Percentiles rank a stretch among this genome's conserved stretches.
Conservation (phyloP, 2,113 vertebrate species). For the Morone chrysops region DNA sequence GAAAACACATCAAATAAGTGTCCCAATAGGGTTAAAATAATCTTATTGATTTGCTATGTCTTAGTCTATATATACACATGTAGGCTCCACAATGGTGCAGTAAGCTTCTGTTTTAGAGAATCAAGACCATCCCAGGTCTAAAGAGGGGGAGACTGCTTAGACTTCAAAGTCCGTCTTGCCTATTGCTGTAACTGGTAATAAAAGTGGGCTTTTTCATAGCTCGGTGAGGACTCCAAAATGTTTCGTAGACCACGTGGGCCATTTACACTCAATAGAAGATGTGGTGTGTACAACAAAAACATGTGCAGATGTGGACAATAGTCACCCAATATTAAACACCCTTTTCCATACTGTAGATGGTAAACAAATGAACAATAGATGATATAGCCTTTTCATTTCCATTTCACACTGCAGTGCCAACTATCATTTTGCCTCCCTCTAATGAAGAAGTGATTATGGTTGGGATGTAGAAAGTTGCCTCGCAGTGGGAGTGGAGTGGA, state of each 20-base stretch:
- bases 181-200: conserved; percentile 11
- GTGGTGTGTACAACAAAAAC: background rate
- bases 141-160: background rate
- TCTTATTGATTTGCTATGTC: conserved; percentile 49
- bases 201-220: conserved; percentile 19
- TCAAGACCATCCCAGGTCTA: conserved; percentile 11
- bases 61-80: conserved; percentile 37
- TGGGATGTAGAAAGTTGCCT: too few relatives aligned
- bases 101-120: conserved; percentile 41
- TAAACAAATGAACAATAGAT: background rate
- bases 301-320: background rate
- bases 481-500: background rate
- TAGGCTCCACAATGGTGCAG: conserved; percentile 4
- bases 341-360: background rate
- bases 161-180: conserved; percentile 21
- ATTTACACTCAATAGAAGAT: background rate
- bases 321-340: background rate
- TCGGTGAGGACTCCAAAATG: conserved; percentile 2
- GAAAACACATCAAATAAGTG: conserved; percentile 46
- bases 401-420: background rate
- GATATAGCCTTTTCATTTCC: background rate
- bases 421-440: background rate
- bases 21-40: conserved; percentile 37
- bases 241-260: background rate
- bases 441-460: background rate